phyloP scores from a whole-genome alignment of 2,797 vertebrate species.

The Salmo trutta region DNA sequence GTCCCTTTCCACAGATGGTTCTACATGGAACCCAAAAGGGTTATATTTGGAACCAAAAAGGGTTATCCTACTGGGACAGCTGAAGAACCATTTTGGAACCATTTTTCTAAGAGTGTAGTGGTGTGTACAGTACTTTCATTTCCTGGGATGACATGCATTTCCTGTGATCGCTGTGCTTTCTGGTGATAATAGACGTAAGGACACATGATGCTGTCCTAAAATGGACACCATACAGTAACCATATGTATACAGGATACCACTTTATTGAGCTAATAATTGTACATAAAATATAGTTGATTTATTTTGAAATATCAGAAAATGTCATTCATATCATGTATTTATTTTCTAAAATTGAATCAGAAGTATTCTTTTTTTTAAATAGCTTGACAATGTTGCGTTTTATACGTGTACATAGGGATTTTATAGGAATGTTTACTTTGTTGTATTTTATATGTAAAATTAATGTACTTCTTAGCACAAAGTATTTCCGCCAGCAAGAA shows the following conservation, averaged over 20 bases:
- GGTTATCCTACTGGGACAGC: too few species aligned
- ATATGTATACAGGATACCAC: neutral
- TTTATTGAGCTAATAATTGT: neutral
- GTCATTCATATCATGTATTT: neutral
- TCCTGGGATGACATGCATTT: neutral
- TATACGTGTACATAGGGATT: constrained; percentile 17
- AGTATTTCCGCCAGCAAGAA: neutral
- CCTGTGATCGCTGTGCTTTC: neutral
- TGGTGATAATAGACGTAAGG: neutral
- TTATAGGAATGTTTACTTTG: constrained; percentile 37
- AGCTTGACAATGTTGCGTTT: constrained; percentile 17
- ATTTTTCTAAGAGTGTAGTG: constrained; percentile 21
- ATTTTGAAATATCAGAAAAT: constrained; percentile 14
- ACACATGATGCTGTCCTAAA: neutral
- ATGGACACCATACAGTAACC: neutral
- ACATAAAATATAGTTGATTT: neutral
- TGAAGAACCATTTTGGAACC: too few species aligned
- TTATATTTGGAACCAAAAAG: too few species aligned
- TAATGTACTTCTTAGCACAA: constrained; percentile 7
- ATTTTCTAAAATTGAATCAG: constrained; percentile 2
- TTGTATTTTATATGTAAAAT: constrained; percentile 46
- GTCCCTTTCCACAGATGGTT: too few species aligned
- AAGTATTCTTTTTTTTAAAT: neutral
- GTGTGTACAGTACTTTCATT: neutral
- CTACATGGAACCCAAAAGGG: too few species aligned